These are phyloP conservation scores for Hydraecia micacea DNA, from an alignment of 2,888 invertebrate genomes.

Conservation along the genomic window DNA sequence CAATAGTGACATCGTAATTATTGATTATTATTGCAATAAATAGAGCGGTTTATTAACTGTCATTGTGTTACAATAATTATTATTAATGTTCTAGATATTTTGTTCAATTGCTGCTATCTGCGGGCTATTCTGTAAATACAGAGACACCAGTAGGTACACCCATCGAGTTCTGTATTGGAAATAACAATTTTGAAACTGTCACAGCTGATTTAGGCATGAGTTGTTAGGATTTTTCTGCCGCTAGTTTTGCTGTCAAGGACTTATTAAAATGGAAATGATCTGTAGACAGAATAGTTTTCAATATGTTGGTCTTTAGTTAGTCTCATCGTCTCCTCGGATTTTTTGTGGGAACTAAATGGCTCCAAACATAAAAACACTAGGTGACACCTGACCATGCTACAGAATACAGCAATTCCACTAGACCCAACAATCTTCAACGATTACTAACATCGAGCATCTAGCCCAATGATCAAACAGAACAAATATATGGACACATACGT, in stretches of 20 bases:
- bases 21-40: conserved; percentile 6
- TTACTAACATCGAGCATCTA: conserved; percentile 12
- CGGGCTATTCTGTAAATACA: neutral
- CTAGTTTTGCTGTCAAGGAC: neutral
- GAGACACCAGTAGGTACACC: neutral
- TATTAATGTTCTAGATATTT: neutral
- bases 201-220: neutral
- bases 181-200: neutral
- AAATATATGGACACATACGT: conserved; percentile 53
- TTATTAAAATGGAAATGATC: neutral
- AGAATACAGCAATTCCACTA: conserved; percentile 9
- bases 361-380: neutral
- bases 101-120: neutral
- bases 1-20: conserved; percentile 33
- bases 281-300: neutral
- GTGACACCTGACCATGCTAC: conserved; percentile 19
- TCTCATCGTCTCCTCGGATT: neutral
- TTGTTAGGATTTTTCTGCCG: neutral
- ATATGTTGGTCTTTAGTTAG: neutral
- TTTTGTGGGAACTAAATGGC: neutral
- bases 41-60: neutral
- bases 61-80: neutral
- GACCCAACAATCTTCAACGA: conserved; percentile 8
- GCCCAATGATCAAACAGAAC: conserved; percentile 37
- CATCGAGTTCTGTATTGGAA: neutral